Conservation (phyloP, 2,888 invertebrate species). For the Ellobium chinense region DNA sequence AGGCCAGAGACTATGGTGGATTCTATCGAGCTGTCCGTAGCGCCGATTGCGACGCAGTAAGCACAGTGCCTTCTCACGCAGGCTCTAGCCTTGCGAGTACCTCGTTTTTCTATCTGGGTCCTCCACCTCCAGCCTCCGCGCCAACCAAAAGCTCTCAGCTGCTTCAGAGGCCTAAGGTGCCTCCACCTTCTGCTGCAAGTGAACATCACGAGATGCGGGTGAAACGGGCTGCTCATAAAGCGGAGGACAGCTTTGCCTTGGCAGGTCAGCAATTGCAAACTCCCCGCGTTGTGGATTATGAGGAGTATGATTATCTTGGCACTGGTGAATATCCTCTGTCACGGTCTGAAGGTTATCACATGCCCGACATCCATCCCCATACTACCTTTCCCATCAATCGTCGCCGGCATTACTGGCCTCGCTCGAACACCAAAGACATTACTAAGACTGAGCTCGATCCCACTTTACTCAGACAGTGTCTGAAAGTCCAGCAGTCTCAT, state of each 20-base stretch:
- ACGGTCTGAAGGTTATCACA: background rate
- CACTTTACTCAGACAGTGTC: constrained; percentile 36
- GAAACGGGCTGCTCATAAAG: too few relatives aligned
- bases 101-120: constrained; percentile 10
- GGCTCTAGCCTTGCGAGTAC: background rate
- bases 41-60: background rate
- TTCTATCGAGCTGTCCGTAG: background rate
- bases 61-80: background rate
- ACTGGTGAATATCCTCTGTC: background rate
- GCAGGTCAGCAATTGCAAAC: constrained; percentile 3
- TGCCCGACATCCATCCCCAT: background rate
- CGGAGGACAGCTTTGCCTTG: background rate
- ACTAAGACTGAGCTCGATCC: background rate
- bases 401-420: background rate
- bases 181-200: background rate
- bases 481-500: constrained; percentile 39
- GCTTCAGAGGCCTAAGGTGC: background rate
- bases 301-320: background rate
- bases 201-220: background rate
- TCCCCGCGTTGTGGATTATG: background rate
- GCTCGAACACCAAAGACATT: background rate
- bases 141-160: background rate
- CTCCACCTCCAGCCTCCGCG: background rate
- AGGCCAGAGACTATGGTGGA: background rate
- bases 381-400: background rate